phyloP scores from a whole-genome alignment of 2,797 vertebrate genomes.

The Neosilurus hyrtlii region DNA sequence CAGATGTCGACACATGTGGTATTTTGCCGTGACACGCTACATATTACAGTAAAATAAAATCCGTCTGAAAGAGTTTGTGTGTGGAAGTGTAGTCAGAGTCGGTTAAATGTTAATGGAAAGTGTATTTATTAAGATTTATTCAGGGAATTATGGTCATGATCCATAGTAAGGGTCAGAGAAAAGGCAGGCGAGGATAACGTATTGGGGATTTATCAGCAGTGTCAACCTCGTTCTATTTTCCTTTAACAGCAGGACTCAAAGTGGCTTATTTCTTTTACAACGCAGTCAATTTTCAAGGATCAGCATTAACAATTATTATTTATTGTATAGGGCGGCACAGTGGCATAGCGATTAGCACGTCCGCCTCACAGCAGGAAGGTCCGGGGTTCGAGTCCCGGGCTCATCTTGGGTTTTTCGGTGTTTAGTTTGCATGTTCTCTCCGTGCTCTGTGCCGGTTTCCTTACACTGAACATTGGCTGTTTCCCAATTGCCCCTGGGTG shows the following conservation, averaged over 20 bases:
- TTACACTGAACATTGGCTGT: too few relatives aligned
- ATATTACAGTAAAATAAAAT: slow-evolving; percentile 4
- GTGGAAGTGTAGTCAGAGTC: background rate
- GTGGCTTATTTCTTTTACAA: background rate
- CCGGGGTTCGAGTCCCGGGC: too few relatives aligned
- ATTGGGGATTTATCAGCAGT: background rate
- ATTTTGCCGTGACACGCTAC: background rate
- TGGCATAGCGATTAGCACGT: too few relatives aligned
- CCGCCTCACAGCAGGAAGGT: too few relatives aligned
- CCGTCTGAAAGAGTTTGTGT: background rate
- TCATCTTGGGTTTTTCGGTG: too few relatives aligned
- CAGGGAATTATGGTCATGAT: background rate
- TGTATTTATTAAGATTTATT: slow-evolving; percentile 7
- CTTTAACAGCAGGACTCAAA: background rate
- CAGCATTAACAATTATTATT: too few relatives aligned
- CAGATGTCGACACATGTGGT: slow-evolving; percentile 18
- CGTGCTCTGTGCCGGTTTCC: too few relatives aligned
- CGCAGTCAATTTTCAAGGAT: background rate
- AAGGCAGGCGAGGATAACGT: background rate
- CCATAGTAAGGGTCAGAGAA: background rate
- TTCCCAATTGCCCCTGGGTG: too few relatives aligned
- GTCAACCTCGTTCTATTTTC: background rate
- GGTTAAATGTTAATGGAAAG: background rate
- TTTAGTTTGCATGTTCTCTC: too few relatives aligned
- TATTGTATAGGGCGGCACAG: too few relatives aligned